phyloP scores from a whole-genome alignment of 2,888 invertebrate genomes.

The Ametastegia equiseti region DNA sequence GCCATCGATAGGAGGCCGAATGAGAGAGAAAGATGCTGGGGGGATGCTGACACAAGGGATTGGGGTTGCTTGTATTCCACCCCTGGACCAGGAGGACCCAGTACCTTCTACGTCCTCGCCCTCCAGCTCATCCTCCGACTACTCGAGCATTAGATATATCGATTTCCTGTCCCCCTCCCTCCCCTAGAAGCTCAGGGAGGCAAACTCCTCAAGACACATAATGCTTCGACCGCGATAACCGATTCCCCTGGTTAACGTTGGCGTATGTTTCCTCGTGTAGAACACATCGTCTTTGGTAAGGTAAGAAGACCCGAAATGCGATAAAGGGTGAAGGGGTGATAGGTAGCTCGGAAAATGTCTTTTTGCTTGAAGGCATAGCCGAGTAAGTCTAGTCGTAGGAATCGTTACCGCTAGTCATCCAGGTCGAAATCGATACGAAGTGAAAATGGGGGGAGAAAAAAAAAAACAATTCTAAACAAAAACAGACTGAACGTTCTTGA shows the following conservation, averaged over 20 bases:
- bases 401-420: slow-evolving; percentile 3
- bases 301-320: slow-evolving; percentile 20
- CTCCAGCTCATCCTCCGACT: neutral
- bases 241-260: neutral
- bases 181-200: slow-evolving; percentile 14
- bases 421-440: no score
- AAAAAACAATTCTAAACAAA: neutral
- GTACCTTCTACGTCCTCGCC: neutral
- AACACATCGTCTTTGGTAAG: slow-evolving; percentile 1
- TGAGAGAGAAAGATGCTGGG: slow-evolving; percentile 49
- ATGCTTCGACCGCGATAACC: slow-evolving; percentile 41
- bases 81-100: slow-evolving; percentile 1
- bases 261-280: neutral
- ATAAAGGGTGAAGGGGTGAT: neutral
- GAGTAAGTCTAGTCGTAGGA: neutral
- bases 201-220: slow-evolving; percentile 35
- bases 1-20: slow-evolving; percentile 52
- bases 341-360: slow-evolving; percentile 1
- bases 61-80: slow-evolving; percentile 55
- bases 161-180: slow-evolving; percentile 43
- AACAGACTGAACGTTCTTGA: neutral
- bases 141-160: slow-evolving; percentile 39
- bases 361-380: neutral
- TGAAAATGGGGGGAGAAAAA: neutral
- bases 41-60: slow-evolving; percentile 64